Evolutionary conservation across 92 coral and sea anemone species (phyloP).

Genomic region (Metridium senile): DNA sequence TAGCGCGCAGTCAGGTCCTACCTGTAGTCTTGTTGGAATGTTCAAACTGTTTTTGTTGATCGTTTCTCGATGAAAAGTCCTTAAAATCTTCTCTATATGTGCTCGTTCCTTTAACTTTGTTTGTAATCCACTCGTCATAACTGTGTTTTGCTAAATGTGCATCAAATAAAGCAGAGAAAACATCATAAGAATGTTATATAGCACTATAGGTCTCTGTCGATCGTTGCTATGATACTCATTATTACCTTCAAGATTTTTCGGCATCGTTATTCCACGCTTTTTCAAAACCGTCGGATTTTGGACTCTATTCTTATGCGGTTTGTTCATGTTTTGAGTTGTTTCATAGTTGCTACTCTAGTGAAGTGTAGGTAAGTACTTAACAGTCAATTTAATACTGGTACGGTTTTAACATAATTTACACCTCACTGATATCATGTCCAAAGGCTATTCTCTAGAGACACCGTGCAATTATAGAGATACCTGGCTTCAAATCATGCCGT

Average conservation of each 20-base stretch:
- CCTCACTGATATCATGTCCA: background rate
- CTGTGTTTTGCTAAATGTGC: background rate
- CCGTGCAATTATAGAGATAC: background rate
- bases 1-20: too few relatives aligned
- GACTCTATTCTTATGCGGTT: background rate
- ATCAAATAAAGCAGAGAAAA: background rate
- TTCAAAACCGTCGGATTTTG: constrained; percentile 1
- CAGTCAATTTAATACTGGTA: too few relatives aligned
- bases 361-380: background rate
- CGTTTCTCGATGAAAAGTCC: background rate
- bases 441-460: background rate
- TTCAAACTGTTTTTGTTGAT: background rate
- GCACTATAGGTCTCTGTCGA: background rate
- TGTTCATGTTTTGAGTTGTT: constrained; percentile 24
- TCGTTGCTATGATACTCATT: background rate
- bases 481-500: background rate
- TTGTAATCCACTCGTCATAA: background rate
- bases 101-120: constrained; percentile 11
- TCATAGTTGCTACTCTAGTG: constrained; percentile 1
- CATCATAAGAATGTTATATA: background rate
- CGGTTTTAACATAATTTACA: constrained; percentile 11
- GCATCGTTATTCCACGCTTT: constrained; percentile 13
- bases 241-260: background rate
- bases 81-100: constrained; percentile 29
- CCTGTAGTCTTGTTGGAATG: constrained; percentile 12